Conservation (phyloP, 1,140 invertebrate genomes). For the Drosophila hydei region DNA sequence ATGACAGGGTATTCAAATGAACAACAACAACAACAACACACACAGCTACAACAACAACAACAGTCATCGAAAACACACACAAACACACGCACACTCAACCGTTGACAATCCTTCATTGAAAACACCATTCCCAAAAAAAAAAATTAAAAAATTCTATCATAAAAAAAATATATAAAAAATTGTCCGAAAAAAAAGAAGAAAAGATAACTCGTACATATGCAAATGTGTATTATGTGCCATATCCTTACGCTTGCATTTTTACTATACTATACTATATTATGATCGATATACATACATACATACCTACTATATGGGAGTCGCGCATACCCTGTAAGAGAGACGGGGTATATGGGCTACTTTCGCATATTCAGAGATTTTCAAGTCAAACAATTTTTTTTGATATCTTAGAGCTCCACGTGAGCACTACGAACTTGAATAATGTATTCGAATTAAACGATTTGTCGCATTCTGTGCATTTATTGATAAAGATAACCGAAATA, state of each 20-base stretch:
- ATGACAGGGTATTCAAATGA: conserved; percentile 38
- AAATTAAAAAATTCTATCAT: conserved; percentile 23
- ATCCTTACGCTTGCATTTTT: conserved; percentile 80
- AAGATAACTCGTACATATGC: conserved; percentile 61
- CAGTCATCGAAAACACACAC: conserved; percentile 20
- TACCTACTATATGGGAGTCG: not conserved
- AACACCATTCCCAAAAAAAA: conserved; percentile 33
- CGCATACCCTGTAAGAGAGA: not conserved
- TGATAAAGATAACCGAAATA: conserved; percentile 47
- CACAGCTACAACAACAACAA: conserved; percentile 18
- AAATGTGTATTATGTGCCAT: conserved; percentile 76
- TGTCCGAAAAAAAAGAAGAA: conserved; percentile 21
- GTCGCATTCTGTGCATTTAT: conserved; percentile 78
- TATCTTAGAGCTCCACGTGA: conserved; percentile 17
- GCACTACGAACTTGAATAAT: conserved; percentile 5
- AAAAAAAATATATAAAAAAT: conserved; percentile 34
- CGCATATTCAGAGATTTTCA: not conserved
- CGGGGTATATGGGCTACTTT: too few species aligned
- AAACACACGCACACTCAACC: conserved; percentile 52
- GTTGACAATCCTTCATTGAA: conserved; percentile 67
- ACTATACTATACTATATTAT: conserved; percentile 38
- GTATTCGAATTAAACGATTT: conserved; percentile 43
- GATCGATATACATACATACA: conserved; percentile 31
- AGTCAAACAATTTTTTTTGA: conserved; percentile 41
- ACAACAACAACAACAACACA: conserved; percentile 36